Evolutionary conservation across 2,888 invertebrate species (phyloP), one percentile per base, ranked within the genome.

Genomic region (Hydroisotoma schaefferi): DNA sequence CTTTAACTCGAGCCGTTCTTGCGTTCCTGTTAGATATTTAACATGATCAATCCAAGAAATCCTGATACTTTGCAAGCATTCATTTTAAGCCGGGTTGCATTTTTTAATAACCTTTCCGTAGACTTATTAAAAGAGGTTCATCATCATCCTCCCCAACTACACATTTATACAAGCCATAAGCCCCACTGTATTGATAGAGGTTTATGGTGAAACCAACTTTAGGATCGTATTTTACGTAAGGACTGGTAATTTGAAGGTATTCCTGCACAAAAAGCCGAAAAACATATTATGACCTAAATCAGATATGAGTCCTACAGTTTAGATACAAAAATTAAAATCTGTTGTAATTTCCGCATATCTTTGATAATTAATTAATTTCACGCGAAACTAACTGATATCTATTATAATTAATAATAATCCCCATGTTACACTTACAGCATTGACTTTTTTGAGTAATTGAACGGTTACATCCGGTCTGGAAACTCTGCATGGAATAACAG

Each of bases 151-250:
- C 67, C 29, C 49, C 59, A 29, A 64, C 65, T 8, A 55, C 47
- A 57, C 72, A 72, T 57, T 69, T 67, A 46, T 68, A 72, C 22
- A 60, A 59, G 2, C 70, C 70, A 44, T 61, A 68, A 2, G 61
- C 62, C 4, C 59, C 43, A 33, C 55, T 62, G 25, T 55, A 57
- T 49, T 70, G 67, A 8, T 51, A 40, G 18, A 64, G 8, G 29
- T 68, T 63, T 5, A 72, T 51, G 1, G 57, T 63, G 46, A 64
- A 72, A 10, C 72, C 72, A 29, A 68, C 43, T 47, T 58, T 61
- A 0, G 68, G 65, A 47, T 69, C 60, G 25, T 57, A 72, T 26
- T 58, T 65, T 4, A 72, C 63, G 48, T 58, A 72, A 2, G 68
- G 57, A 47, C 57, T 63, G 15, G 55, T 49, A 10, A 59, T 33